Percentiles rank a stretch among this genome's conserved stretches.
phyloP scores from a whole-genome alignment of 2,113 vertebrate genomes.

The Boulengeromyrus knoepffleri region DNA sequence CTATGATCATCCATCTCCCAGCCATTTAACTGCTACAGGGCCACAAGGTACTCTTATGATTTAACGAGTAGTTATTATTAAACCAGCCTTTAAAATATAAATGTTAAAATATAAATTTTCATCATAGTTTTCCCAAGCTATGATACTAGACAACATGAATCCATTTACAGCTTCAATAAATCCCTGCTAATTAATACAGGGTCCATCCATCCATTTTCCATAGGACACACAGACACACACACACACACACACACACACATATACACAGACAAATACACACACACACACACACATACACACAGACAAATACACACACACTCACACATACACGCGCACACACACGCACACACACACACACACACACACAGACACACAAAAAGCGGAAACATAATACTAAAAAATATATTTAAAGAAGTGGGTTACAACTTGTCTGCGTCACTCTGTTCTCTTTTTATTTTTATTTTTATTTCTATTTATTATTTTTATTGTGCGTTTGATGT shows the following conservation, averaged over 20 bases:
- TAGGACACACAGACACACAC: too few relatives aligned
- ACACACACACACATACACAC: too few relatives aligned
- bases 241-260: too few relatives aligned
- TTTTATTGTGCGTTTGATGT: background rate
- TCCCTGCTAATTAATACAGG: background rate
- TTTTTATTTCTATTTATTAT: background rate
- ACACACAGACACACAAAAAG: too few relatives aligned
- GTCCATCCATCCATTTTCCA: background rate
- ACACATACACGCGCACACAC: too few relatives aligned
- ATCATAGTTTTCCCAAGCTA: background rate
- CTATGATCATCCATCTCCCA: background rate
- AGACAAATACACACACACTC: rapidly evolving
- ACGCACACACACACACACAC: too few relatives aligned
- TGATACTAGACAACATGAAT: background rate
- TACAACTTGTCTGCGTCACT: too few relatives aligned
- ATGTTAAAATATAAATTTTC: background rate
- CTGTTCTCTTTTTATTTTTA: background rate
- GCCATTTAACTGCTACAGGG: background rate
- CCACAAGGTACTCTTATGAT: background rate
- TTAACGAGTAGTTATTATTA: background rate
- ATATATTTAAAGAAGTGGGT: too few relatives aligned
- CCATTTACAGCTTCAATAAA: background rate
- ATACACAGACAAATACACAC: rapidly evolving
- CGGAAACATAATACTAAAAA: too few relatives aligned
- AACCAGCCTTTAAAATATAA: background rate